Evolutionary conservation across 2,888 invertebrate genomes (phyloP), one percentile per base, ranked within the genome.

Genomic region (Hermodice carunculata): DNA sequence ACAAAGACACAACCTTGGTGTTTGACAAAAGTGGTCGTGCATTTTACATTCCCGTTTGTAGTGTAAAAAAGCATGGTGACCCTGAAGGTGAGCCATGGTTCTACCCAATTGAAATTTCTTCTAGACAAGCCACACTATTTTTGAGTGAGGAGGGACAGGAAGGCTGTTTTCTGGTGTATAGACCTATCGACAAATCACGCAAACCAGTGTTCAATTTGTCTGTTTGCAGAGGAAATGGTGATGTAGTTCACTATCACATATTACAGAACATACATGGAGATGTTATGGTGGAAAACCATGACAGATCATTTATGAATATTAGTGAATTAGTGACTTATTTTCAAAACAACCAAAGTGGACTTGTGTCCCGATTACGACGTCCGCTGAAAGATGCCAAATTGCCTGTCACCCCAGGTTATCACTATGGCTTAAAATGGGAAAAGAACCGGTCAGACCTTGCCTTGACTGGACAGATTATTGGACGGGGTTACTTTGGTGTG

Each of bases 131-230:
- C 32, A 68, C 71, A 8, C 37, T 74, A 24, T 74, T 75, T 40
- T 61, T 75, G 24, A 32, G 63, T 22, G 46, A 40, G 17, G 74
- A 74, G 52, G 67, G 64, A 24, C 74, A 74, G 49, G 67, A 71
- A 26, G 75, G 75, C 11, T 73, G 74, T 42, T 75, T 75, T 46
- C 14, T 75, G 11, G 74, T 75, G 19, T 74, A 75, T 51, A 34
- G 46, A 17, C 61, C 73, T 0, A 49, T 32, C 11, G 57, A 42
- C 19, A 24, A 29, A 2, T 29, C 22, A 17, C 46, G 62, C 1
- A 42, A 49, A 4, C 64, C 48, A 5, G 46, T 64, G 11, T 75
- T 68, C 48, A 64, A 66, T 52, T 57, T 75, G n/a, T 71, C 73
- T 19, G 31, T 75, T 1, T 69, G 70, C 42, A 31, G 69, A 3